phyloP scores from a whole-genome alignment of 2,888 invertebrate genomes.

The Bruchidius siliquastri region DNA sequence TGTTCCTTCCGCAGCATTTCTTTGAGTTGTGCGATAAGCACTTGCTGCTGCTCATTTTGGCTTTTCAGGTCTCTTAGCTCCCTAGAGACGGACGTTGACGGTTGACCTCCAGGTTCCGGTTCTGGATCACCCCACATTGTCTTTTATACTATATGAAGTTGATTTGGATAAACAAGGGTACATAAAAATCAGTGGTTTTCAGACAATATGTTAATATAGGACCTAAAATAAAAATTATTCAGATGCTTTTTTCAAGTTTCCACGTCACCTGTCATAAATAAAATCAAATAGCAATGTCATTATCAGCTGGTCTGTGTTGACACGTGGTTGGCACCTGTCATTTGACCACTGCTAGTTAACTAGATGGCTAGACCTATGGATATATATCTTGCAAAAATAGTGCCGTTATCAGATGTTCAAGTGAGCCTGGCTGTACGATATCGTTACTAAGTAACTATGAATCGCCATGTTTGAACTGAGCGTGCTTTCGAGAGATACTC shows the following conservation, averaged over 20 bases:
- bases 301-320: not conserved
- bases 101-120: slow-evolving; percentile 32
- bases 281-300: not conserved
- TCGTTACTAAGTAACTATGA: too few species aligned
- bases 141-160: not conserved
- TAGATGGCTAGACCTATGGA: too few species aligned
- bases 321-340: too few species aligned
- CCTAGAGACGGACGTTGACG: slow-evolving; percentile 21
- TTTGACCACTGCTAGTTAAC: too few species aligned
- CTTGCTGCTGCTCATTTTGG: slow-evolving; percentile 44
- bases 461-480: too few species aligned
- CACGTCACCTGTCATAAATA: not conserved
- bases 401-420: too few species aligned
- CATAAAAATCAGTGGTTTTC: not conserved
- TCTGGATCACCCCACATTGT: slow-evolving; percentile 42
- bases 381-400: too few species aligned
- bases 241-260: not conserved
- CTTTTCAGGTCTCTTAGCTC: slow-evolving; percentile 42
- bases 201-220: not conserved
- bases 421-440: too few species aligned
- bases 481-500: too few species aligned
- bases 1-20: slow-evolving; percentile 47
- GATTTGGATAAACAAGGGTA: not conserved
- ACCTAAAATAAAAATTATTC: not conserved
- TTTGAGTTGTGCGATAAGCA: slow-evolving; percentile 45